These are phyloP conservation scores for Nephrotoma appendiculata DNA, from an alignment of 2,888 invertebrate species.

Conservation along the genomic window DNA sequence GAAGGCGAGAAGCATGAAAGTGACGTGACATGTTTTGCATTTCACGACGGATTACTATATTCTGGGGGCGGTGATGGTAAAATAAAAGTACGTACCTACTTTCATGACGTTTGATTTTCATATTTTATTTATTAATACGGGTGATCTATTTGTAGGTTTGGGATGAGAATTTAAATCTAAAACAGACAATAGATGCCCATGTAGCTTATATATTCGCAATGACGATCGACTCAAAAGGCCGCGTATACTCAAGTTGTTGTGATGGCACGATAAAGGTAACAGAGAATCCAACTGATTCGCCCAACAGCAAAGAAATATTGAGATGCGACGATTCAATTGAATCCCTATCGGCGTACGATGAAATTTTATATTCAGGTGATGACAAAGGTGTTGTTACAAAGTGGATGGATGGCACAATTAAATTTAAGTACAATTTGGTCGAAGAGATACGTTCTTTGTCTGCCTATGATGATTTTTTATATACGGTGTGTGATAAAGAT, in stretches of 20 bases:
- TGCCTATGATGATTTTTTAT: constrained; percentile 24
- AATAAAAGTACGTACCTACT: constrained; percentile 26
- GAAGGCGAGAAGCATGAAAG: constrained; percentile 23
- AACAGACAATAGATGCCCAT: constrained; percentile 23
- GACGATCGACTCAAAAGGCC: constrained; percentile 25
- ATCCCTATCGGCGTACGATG: constrained; percentile 24
- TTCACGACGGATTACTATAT: constrained; percentile 23
- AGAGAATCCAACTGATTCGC: constrained; percentile 23
- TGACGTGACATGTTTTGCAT: constrained; percentile 26
- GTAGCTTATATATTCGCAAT: constrained; percentile 29
- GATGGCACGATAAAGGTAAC: constrained; percentile 29
- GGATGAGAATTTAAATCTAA: constrained; percentile 25
- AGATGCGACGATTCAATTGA: constrained; percentile 26
- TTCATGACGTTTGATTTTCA: neutral
- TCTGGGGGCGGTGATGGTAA: constrained; percentile 32
- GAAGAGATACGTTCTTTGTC: constrained; percentile 30
- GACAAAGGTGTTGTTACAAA: constrained; percentile 29
- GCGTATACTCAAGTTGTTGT: constrained; percentile 28
- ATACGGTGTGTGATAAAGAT: constrained; percentile 29
- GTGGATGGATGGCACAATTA: constrained; percentile 29
- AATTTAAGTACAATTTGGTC: constrained; percentile 29
- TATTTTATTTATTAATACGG: neutral
- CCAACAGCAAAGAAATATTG: constrained; percentile 20
- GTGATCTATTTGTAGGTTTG: constrained; percentile 22
- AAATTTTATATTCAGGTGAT: constrained; percentile 27